These are phyloP conservation scores for Hemistola chrysoprasaria DNA, from an alignment of 2,888 invertebrate genomes.

Conservation along the genomic window DNA sequence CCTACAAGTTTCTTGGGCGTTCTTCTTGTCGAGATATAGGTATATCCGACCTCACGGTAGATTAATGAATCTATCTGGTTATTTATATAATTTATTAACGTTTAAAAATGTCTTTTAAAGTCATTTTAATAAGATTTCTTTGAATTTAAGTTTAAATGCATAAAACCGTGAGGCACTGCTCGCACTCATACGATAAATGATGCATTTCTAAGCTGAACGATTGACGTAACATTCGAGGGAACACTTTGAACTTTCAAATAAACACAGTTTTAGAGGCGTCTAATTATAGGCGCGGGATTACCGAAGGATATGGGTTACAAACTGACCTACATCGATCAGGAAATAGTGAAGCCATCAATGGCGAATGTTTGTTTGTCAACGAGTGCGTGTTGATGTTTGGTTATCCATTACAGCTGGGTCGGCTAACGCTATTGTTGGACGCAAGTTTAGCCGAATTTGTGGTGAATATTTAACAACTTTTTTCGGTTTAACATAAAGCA, in stretches of 20 bases:
- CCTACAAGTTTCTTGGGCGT: too few relatives aligned
- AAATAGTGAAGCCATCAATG: constrained; percentile 34
- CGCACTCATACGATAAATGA: constrained; percentile 12
- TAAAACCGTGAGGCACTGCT: constrained; percentile 16
- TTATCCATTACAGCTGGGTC: constrained; percentile 67
- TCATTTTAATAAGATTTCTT: too few relatives aligned
- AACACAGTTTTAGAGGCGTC: constrained; percentile 27
- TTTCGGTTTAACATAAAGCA: too few relatives aligned
- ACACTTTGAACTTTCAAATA: constrained; percentile 24
- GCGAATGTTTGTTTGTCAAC: constrained; percentile 44
- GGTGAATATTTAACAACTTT: background rate
- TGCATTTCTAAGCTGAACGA: constrained; percentile 12
- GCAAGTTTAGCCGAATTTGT: too few relatives aligned
- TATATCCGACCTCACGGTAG: too few relatives aligned
- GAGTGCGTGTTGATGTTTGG: constrained; percentile 59
- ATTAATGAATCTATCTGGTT: too few relatives aligned
- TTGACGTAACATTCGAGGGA: constrained; percentile 10
- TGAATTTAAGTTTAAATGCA: too few relatives aligned
- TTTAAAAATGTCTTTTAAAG: too few relatives aligned
- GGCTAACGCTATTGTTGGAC: constrained; percentile 18
- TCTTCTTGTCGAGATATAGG: too few relatives aligned
- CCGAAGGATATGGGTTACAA: constrained; percentile 33
- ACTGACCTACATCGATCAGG: constrained; percentile 34
- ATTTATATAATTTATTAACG: too few relatives aligned
- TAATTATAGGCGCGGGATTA: constrained; percentile 28